Conservation (phyloP, 2,888 invertebrate species). For the Lasioglossum lativentre region DNA sequence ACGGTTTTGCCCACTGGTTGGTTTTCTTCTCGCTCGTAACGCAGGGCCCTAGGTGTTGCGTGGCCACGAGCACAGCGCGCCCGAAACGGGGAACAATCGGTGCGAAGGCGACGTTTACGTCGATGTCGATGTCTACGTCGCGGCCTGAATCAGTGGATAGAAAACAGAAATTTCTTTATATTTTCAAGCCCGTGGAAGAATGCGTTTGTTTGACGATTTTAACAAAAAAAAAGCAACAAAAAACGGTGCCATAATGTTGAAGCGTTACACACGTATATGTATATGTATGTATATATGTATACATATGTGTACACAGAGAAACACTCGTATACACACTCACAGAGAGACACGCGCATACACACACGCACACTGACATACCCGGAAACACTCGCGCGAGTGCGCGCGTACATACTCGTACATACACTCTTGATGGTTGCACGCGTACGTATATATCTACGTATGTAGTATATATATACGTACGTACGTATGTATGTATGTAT, state of each 20-base stretch:
- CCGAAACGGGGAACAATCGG: conserved; percentile 26
- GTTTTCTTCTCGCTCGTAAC: background rate
- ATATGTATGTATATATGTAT: conserved; percentile 71
- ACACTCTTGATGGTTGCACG: background rate
- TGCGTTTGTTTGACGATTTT: conserved; percentile 73
- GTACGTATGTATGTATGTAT: conserved; percentile 68
- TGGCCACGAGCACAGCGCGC: background rate
- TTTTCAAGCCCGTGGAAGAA: conserved; percentile 74
- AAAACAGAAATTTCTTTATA: conserved; percentile 69
- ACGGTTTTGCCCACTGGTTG: conserved; percentile 20
- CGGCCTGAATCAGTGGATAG: conserved; percentile 21
- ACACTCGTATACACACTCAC: background rate
- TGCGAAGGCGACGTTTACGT: background rate
- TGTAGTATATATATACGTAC: conserved; percentile 70
- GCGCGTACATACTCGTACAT: background rate
- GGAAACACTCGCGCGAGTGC: background rate
- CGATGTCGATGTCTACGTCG: background rate
- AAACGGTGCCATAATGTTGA: conserved; percentile 84
- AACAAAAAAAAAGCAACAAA: background rate
- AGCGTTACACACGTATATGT: conserved; percentile 81
- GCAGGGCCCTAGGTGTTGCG: background rate
- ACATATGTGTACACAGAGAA: background rate
- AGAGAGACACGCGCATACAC: background rate
- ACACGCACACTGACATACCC: background rate
- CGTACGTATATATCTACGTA: conserved; percentile 76